These are phyloP conservation scores for Dissostichus mawsoni DNA, from an alignment of 2,113 vertebrate species.

Conservation along the genomic window DNA sequence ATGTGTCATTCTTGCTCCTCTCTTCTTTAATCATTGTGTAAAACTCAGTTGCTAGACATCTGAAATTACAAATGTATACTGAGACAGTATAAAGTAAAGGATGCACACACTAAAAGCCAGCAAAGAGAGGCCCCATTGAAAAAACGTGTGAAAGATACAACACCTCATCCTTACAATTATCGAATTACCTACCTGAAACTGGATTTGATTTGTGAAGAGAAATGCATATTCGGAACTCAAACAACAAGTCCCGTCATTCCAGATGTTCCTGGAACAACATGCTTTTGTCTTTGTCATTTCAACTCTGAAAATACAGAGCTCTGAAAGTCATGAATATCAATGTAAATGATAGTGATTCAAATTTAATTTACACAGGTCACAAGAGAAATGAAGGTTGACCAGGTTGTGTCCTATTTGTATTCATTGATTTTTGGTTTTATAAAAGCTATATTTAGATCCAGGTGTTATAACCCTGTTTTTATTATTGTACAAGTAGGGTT, in stretches of 20 bases:
- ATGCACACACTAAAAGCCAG: too few relatives aligned
- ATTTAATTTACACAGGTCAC: neutral
- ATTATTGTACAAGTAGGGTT: neutral
- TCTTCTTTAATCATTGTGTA: neutral
- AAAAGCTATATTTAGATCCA: neutral
- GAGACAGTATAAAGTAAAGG: neutral
- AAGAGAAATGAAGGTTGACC: neutral
- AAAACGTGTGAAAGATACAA: neutral
- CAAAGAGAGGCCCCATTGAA: too few relatives aligned
- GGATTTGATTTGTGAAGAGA: neutral
- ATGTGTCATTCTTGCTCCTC: neutral
- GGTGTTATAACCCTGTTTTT: neutral
- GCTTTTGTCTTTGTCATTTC: neutral
- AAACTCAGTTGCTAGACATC: neutral
- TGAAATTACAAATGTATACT: neutral
- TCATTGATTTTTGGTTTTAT: neutral
- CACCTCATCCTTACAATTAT: too few relatives aligned
- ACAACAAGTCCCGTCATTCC: neutral
- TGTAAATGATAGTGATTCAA: neutral
- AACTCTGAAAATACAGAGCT: neutral
- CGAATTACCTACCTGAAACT: neutral
- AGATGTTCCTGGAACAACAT: slow-evolving; percentile 2
- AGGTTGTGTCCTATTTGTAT: neutral
- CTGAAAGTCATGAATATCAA: neutral
- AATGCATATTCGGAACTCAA: neutral